phyloP scores from a whole-genome alignment of 2,888 invertebrate species.

The Parthenolecanium corni region DNA sequence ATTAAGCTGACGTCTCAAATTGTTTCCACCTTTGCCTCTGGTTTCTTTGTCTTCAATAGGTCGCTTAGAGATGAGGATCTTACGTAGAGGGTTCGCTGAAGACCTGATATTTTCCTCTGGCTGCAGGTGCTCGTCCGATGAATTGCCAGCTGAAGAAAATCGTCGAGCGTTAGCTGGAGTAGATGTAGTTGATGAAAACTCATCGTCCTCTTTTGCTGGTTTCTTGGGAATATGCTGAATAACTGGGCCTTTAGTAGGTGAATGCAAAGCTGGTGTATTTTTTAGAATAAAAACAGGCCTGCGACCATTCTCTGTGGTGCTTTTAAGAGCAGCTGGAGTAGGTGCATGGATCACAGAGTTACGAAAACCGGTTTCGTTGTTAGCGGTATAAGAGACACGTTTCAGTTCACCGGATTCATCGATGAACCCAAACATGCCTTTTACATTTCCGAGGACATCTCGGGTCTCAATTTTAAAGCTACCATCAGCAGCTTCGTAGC shows the following conservation, averaged over 20 bases:
- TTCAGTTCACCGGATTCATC: slow-evolving; percentile 66
- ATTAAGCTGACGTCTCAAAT: slow-evolving; percentile 29
- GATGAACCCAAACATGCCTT: slow-evolving; percentile 71
- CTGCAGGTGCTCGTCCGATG: neutral
- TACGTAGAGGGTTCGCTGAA: slow-evolving; percentile 20
- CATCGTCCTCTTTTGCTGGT: slow-evolving; percentile 12
- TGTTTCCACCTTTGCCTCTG: slow-evolving; percentile 26
- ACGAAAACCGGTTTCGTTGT: slow-evolving; percentile 40
- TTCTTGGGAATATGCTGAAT: slow-evolving; percentile 34
- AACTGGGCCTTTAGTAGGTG: slow-evolving; percentile 30
- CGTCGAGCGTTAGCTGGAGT: neutral
- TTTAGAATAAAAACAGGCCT: slow-evolving; percentile 33
- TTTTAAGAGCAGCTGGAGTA: neutral
- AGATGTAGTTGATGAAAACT: neutral
- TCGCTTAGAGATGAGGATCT: slow-evolving; percentile 33
- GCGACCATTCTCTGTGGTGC: slow-evolving; percentile 5
- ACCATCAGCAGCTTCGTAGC: slow-evolving; percentile 74
- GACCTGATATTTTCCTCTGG: neutral
- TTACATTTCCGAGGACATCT: slow-evolving; percentile 65
- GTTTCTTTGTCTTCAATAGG: slow-evolving; percentile 30
- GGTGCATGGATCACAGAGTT: slow-evolving; percentile 5
- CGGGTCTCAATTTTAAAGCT: slow-evolving; percentile 75
- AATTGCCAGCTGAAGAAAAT: neutral
- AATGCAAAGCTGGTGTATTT: slow-evolving; percentile 25
- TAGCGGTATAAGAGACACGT: slow-evolving; percentile 60